Evolutionary conservation across 2,113 vertebrate species (phyloP).

Genomic region (Chamaea fasciata): DNA sequence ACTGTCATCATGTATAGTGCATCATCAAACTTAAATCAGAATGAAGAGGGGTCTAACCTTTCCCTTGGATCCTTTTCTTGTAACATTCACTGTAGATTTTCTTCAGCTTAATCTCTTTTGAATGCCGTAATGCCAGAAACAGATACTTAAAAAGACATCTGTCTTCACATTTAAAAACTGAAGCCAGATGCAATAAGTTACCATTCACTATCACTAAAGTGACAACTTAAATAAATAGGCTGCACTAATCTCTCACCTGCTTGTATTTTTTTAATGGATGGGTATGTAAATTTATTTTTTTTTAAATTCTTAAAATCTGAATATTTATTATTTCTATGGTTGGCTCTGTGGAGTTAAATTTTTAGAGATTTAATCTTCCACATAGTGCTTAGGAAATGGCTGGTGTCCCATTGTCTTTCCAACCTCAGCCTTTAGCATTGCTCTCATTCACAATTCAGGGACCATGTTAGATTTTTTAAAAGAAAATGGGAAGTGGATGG

Average conservation of each 20-base stretch:
- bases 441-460: not conserved
- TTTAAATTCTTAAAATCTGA: not conserved
- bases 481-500: not conserved
- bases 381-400: not conserved
- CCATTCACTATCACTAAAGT: not conserved
- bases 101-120: not conserved
- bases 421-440: not conserved
- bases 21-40: constrained; percentile 42
- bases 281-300: not conserved
- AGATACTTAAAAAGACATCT: not conserved
- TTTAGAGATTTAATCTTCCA: not conserved
- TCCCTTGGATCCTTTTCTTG: not conserved
- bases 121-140: not conserved
- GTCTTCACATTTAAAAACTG: not conserved
- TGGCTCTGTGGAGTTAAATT: not conserved
- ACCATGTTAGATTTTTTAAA: not conserved
- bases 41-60: not conserved
- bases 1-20: constrained; percentile 5
- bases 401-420: not conserved
- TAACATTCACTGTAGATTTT: not conserved
- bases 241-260: not conserved
- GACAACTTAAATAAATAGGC: not conserved
- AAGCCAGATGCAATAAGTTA: not conserved
- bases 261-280: not conserved
- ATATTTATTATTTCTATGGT: not conserved